Conservation (phyloP, 2,113 vertebrate genomes). For the Erythrocercus mccallii region DNA sequence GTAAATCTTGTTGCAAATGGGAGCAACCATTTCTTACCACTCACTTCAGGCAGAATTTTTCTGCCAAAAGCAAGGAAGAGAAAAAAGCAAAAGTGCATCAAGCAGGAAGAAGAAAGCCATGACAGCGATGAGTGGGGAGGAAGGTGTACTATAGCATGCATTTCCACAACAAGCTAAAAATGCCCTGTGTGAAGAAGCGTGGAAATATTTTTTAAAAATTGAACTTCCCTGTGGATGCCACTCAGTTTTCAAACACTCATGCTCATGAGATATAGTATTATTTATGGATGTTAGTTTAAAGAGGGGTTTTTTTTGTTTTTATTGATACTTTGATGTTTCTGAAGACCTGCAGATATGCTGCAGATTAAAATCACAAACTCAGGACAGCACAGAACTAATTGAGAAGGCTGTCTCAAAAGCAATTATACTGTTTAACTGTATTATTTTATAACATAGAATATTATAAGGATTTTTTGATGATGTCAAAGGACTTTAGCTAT, state of each 20-base stretch:
- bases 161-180: conserved; percentile 59
- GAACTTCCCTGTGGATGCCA: conserved; percentile 30
- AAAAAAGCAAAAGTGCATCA: conserved; percentile 52
- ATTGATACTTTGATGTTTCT: conserved; percentile 74
- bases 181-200: conserved; percentile 14
- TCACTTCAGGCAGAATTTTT: conserved; percentile 59
- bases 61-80: conserved; percentile 66
- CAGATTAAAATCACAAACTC: conserved; percentile 59
- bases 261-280: conserved; percentile 72
- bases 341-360: conserved; percentile 69
- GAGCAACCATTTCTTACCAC: no score
- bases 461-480: background rate
- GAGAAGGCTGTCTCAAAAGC: conserved; percentile 67
- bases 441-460: no score
- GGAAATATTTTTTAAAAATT: conserved; percentile 47
- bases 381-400: conserved; percentile 73
- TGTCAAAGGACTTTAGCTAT: background rate
- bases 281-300: conserved; percentile 77
- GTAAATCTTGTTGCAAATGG: background rate
- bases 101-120: conserved; percentile 73
- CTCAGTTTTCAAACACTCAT: conserved; percentile 55
- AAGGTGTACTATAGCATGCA: conserved; percentile 48
- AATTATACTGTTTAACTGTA: conserved; percentile 61
- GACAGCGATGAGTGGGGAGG: conserved; percentile 61
- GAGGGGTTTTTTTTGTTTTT: conserved; percentile 20